Evolutionary conservation across 30 jellyfish, hydroid and myxozoan species (phyloP), one percentile per base, ranked within the genome.

Genomic region (Mastigias papua): DNA sequence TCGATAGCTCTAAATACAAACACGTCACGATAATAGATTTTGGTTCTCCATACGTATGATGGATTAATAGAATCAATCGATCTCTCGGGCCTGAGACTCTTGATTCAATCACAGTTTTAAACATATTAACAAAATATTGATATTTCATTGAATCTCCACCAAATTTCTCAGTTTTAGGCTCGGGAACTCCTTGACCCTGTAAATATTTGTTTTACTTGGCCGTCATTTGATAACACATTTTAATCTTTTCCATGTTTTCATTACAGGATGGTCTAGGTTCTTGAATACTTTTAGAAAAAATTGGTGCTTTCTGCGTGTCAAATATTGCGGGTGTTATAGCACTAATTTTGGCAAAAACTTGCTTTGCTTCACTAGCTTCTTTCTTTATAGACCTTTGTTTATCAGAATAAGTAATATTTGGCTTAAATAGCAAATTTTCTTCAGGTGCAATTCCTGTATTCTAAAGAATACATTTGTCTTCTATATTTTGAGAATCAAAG

Each of bases 181-280:
- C 85, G 34, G 86, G 85, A 62, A 80, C 89, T 48, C 78, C 89
- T 78, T 78, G 89, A 0, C 75, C 80, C 46, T 73, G 84, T 20
- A 73, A 35, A 73, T 48, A 73, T 68, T 73, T 68, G 2, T 68
- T 48, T 73, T 73, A 68, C 35, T 73, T 73, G 84, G 69, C 84
- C 46, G 35, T 73, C 19, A 73, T 31, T 73, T 34, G 84, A 73
- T 73, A 73, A 31, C 33, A 73, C 69, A 73, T 73, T 68, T 73
- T 15, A 0, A 42, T 42, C 13, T 4, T 15, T 42, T 42, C 54
- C 54, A 42, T 42, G 13, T 15, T 42, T 15, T 42, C 54, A 4
- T 42, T 15, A 15, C 13, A 4, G 7, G 54, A 42, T 42, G 13
- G 0, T 42, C 54, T 42, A 15, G 13, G 54, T 15, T 42, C n/a